Evolutionary conservation across 2,888 invertebrate species (phyloP).

Genomic region (Euclidia mi): DNA sequence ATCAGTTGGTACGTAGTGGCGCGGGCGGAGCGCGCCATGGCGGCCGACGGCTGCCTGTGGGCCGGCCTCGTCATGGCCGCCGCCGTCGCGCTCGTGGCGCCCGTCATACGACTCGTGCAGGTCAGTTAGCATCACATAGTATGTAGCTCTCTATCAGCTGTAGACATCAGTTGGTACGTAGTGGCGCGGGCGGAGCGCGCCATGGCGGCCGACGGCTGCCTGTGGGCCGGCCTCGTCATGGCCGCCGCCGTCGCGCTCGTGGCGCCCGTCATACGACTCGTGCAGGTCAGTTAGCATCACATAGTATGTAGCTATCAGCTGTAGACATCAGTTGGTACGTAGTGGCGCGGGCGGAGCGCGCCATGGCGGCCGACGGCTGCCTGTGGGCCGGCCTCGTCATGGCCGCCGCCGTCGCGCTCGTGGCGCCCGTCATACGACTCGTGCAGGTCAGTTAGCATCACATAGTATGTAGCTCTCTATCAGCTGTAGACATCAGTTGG

Average conservation of each 20-base stretch:
- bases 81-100: conserved; percentile 74
- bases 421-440: conserved; percentile 74
- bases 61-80: conserved; percentile 78
- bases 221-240: conserved; percentile 78
- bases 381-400: conserved; percentile 77
- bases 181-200: conserved; percentile 96
- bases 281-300: conserved; percentile 65
- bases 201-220: conserved; percentile 78
- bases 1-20: too few species aligned
- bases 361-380: conserved; percentile 81
- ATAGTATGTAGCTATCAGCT: conserved; percentile 96
- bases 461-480: conserved; percentile 95
- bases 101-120: conserved; percentile 77
- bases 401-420: conserved; percentile 78
- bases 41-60: conserved; percentile 78
- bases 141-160: too few species aligned
- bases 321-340: conserved; percentile 98
- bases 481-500: conserved; percentile 98
- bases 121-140: conserved; percentile 40
- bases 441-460: conserved; percentile 67
- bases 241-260: conserved; percentile 76
- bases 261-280: conserved; percentile 57
- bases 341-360: conserved; percentile 95
- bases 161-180: conserved; percentile 98
- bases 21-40: conserved; percentile 64